Conservation (phyloP, 2,888 invertebrate genomes). For the Chalcosyrphus nemorum region DNA sequence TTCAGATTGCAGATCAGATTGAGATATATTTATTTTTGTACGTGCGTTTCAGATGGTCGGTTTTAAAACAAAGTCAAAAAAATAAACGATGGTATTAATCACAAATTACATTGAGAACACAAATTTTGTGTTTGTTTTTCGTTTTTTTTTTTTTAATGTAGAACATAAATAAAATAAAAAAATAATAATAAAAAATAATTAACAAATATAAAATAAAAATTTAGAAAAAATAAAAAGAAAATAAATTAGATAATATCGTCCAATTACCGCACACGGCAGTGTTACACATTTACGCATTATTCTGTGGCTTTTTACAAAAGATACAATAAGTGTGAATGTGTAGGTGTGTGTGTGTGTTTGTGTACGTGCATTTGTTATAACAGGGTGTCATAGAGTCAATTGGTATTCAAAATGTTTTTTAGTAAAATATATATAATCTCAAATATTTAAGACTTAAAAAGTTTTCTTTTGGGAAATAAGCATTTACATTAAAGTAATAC, state of each 20-base stretch:
- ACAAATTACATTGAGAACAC: constrained; percentile 61
- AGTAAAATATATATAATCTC: too few relatives aligned
- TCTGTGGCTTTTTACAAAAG: constrained; percentile 43
- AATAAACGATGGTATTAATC: constrained; percentile 70
- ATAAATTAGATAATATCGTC: constrained; percentile 30
- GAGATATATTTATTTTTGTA: constrained; percentile 27
- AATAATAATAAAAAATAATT: constrained; percentile 31
- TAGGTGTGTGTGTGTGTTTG: constrained; percentile 21
- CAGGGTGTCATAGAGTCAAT: constrained; percentile 16
- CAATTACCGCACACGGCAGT: constrained; percentile 24
- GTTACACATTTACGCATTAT: constrained; percentile 64
- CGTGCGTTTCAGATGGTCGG: constrained; percentile 55
- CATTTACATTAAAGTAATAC: too few relatives aligned
- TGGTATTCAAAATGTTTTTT: too few relatives aligned
- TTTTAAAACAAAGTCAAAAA: constrained; percentile 59
- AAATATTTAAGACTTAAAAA: too few relatives aligned
- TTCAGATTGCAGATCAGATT: constrained; percentile 55
- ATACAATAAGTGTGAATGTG: constrained; percentile 42
- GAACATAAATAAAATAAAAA: constrained; percentile 58
- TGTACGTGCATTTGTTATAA: neutral
- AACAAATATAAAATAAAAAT: constrained; percentile 13
- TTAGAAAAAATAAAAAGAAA: constrained; percentile 3
- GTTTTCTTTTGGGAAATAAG: neutral
- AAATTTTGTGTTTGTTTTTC: constrained; percentile 42
- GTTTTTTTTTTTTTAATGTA: constrained; percentile 42